A percentile compares a stretch with the other conserved stretches of the same genome.
These are phyloP conservation scores for Paramormyrops hopkinsi DNA, from an alignment of 2,797 vertebrate species.

Conservation along the genomic window DNA sequence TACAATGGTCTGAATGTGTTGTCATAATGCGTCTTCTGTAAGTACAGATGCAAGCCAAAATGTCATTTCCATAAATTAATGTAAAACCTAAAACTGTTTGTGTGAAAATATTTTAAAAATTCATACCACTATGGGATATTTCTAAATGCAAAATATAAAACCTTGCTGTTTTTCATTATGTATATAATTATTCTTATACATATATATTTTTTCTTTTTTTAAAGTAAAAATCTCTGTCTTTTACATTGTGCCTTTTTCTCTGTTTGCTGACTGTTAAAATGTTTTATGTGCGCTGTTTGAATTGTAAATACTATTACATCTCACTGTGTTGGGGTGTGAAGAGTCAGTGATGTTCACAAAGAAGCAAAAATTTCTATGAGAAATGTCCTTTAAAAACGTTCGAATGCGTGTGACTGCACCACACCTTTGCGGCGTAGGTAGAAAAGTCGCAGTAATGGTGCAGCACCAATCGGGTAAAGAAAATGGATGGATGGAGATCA, in stretches of 20 bases:
- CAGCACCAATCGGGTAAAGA: background rate
- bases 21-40: background rate
- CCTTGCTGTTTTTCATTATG: background rate
- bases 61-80: background rate
- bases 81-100: background rate
- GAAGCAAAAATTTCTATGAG: background rate
- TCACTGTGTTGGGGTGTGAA: background rate
- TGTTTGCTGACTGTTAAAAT: background rate
- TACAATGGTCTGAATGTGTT: background rate
- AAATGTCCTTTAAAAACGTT: background rate
- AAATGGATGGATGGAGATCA: background rate
- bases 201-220: background rate
- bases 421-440: background rate
- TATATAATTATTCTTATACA: background rate
- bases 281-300: background rate
- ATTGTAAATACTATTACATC: background rate
- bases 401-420: background rate
- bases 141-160: background rate
- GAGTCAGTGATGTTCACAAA: background rate
- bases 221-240: background rate
- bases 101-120: background rate
- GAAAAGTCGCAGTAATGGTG: background rate
- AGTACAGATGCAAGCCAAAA: background rate
- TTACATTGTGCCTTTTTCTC: conserved; percentile 1
- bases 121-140: background rate